Conservation (phyloP, 1,140 invertebrate genomes). For the Drosophila nebulosa region DNA sequence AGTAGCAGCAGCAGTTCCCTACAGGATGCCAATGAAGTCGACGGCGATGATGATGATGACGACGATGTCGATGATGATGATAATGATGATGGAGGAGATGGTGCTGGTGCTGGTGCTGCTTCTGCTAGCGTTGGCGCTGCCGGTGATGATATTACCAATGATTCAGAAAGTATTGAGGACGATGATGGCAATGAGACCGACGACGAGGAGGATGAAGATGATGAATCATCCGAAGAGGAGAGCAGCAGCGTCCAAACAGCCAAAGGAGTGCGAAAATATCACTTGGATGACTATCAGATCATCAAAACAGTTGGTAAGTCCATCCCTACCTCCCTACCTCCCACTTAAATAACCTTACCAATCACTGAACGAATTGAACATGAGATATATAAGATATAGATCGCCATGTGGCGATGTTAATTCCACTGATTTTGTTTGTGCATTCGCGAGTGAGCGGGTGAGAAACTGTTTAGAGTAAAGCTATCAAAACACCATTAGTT, state of each 20-base stretch:
- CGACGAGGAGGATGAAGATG: constrained; percentile 70
- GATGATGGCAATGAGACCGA: constrained; percentile 77
- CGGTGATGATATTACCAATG: constrained; percentile 54
- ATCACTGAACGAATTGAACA: constrained; percentile 10
- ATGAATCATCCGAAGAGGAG: constrained; percentile 43
- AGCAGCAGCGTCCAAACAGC: constrained; percentile 83
- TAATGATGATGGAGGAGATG: constrained; percentile 41
- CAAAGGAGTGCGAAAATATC: constrained; percentile 86
- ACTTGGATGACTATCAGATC: constrained; percentile 89
- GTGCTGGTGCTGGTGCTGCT: constrained; percentile 41
- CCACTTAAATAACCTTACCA: constrained; percentile 31
- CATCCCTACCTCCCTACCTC: too few species aligned
- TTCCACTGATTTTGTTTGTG: constrained; percentile 38
- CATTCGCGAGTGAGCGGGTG: not conserved
- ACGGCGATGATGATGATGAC: constrained; percentile 37
- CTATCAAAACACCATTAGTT: constrained; percentile 41
- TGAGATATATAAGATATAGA: constrained; percentile 13
- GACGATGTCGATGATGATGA: constrained; percentile 48
- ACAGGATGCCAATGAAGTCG: constrained; percentile 31
- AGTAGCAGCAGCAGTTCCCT: constrained; percentile 40
- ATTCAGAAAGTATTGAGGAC: constrained; percentile 66
- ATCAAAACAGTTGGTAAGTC: constrained; percentile 90
- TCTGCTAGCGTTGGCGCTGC: constrained; percentile 41
- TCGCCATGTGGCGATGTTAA: constrained; percentile 12
- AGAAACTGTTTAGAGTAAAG: constrained; percentile 36